phyloP scores from a whole-genome alignment of 2,797 vertebrate genomes.

The Myotis findleyi region DNA sequence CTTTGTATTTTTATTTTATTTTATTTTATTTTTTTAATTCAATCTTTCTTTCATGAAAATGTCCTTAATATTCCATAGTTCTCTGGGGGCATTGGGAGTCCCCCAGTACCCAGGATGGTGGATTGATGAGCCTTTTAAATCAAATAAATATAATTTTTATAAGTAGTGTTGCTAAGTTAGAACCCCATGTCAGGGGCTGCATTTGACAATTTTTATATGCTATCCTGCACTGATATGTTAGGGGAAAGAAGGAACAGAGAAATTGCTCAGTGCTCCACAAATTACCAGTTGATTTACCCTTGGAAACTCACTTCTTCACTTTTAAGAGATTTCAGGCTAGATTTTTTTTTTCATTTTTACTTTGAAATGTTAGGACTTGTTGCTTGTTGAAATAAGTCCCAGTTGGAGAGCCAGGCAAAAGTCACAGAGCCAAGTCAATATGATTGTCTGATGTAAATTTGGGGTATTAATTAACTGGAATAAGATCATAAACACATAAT shows the following conservation, averaged over 20 bases:
- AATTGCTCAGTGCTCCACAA: background rate
- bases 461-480: background rate
- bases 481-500: background rate
- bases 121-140: background rate
- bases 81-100: background rate
- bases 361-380: background rate
- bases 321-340: background rate
- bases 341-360: background rate
- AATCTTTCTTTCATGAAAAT: background rate
- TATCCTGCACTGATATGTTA: background rate
- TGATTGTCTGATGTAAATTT: background rate
- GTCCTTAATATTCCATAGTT: background rate
- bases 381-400: background rate
- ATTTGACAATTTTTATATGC: background rate
- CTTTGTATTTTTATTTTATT: no score
- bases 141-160: background rate
- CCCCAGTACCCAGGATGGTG: background rate
- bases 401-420: background rate
- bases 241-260: background rate
- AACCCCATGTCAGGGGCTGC: background rate
- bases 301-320: background rate
- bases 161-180: background rate
- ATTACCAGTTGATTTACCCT: background rate
- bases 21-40: no score
- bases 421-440: background rate